Base-by-base conservation (phyloP, 2,888 invertebrate genomes). In the Drosophila ustulata region DNA sequence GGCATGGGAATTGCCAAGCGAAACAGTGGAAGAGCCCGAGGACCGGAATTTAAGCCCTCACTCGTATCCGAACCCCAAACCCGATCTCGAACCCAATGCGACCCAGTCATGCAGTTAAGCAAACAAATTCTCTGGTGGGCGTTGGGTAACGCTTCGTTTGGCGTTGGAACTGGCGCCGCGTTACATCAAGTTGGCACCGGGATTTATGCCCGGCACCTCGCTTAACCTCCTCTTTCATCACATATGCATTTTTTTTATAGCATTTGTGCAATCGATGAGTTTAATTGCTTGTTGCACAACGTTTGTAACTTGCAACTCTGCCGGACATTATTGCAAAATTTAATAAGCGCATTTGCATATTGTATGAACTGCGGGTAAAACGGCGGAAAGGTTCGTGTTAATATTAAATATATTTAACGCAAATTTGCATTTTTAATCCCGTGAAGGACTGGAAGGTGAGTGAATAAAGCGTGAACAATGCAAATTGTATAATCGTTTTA, bases 21-120 rank as follows among this genome's bases (percentile, higher is more conserved):
- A 25, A 51, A 66, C 50, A 30, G 52, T 46, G 34, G 32, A 23
- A 55, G 47, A 32, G 26, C 52, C 41, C 37, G 50, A 52, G 50
- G 41, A 47, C 50, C 71, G 63, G 52, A 71, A 62, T 41, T 63
- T 61, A 55, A 61, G 18, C 67, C 30, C 30, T 46, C 28, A 61
- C 11, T 47, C n/a, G 47, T 32, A 63, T 25, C 49, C 13, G 26
- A 46, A 18, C 30, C 25, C 8, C 13, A 7, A 39, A 45, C 39
- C 34, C n/a, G 13, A 45, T 3, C 30, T 18, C 30, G 45, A 43
- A 46, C 58, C 45, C 61, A 62, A 51, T 58, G 58, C 55, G 32
- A 76, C 30, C 39, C 76, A 70, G 59, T 82, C 75, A 88, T 68
- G 68, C 70, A 80, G 65, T 66, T 64, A 53, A 72, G 62, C 47